phyloP scores from a whole-genome alignment of 2,888 invertebrate species.

The Sialis fuliginosa region DNA sequence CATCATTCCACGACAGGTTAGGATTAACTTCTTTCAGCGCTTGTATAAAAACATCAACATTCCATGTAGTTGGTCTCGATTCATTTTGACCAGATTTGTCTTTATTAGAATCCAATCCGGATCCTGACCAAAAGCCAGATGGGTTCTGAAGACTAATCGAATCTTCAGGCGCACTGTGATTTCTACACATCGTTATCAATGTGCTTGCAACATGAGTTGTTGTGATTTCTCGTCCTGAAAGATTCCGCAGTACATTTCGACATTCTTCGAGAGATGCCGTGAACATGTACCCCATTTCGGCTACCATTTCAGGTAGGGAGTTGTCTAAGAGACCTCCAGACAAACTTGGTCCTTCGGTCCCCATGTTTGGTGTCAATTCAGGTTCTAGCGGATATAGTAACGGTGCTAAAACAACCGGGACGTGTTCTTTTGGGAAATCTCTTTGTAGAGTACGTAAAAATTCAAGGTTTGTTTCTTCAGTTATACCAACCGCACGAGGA shows the following conservation, averaged over 20 bases:
- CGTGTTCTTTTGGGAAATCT: conserved; percentile 77
- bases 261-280: conserved; percentile 77
- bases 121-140: conserved; percentile 41
- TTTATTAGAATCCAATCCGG: conserved; percentile 19
- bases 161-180: conserved; percentile 58
- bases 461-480: conserved; percentile 55
- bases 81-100: conserved; percentile 16
- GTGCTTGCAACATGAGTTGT: conserved; percentile 72
- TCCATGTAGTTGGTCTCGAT: conserved; percentile 54
- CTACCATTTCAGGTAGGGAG: conserved; percentile 71
- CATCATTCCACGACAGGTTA: conserved; percentile 81
- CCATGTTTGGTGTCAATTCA: conserved; percentile 44
- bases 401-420: conserved; percentile 79
- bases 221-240: conserved; percentile 67
- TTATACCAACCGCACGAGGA: conserved; percentile 43
- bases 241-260: conserved; percentile 63
- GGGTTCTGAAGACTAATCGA: conserved; percentile 34
- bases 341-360: conserved; percentile 32
- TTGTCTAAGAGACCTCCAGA: conserved; percentile 50
- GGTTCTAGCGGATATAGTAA: conserved; percentile 67
- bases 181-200: conserved; percentile 72
- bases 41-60: conserved; percentile 83
- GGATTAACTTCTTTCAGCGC: conserved; percentile 79
- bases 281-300: conserved; percentile 83
- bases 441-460: conserved; percentile 66